Percentiles rank a stretch among this genome's conserved stretches.
These are phyloP conservation scores for Aphidius gifuensis DNA, from an alignment of 1,140 invertebrate species.

Conservation along the genomic window DNA sequence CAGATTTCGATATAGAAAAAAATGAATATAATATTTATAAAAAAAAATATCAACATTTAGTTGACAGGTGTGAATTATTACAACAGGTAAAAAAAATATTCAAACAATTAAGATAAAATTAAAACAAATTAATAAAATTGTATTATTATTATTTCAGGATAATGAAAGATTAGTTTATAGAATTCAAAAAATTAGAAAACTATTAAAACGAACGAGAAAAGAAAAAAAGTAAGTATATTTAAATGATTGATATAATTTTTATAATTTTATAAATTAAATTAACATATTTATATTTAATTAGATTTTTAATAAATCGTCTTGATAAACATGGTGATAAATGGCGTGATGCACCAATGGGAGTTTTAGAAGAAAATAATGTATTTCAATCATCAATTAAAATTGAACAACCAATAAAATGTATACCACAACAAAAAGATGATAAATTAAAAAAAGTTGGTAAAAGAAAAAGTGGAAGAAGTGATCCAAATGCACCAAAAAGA, in stretches of 20 bases:
- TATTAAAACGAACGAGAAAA: constrained; percentile 49
- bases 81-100: constrained; percentile 45
- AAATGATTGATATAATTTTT: constrained; percentile 36
- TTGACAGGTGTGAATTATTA: constrained; percentile 51
- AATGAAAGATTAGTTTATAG: constrained; percentile 55
- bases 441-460: constrained; percentile 52
- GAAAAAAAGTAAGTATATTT: constrained; percentile 52
- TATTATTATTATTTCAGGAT: constrained; percentile 42
- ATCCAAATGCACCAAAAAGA: constrained; percentile 75
- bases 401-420: constrained; percentile 43
- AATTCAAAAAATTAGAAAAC: constrained; percentile 50
- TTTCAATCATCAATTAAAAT: constrained; percentile 44
- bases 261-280: constrained; percentile 14
- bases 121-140: constrained; percentile 10
- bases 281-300: constrained; percentile 27
- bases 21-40: constrained; percentile 51
- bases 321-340: constrained; percentile 54
- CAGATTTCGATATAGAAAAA: constrained; percentile 43
- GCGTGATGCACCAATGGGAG: constrained; percentile 53
- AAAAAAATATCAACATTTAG: constrained; percentile 50
- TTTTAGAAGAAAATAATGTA: constrained; percentile 51
- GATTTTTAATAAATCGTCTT: constrained; percentile 53
- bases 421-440: constrained; percentile 44
- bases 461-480: constrained; percentile 54
- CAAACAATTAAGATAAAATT: constrained; percentile 6